Conservation (phyloP, 2,113 vertebrate genomes). For the Regulus satrapa region DNA sequence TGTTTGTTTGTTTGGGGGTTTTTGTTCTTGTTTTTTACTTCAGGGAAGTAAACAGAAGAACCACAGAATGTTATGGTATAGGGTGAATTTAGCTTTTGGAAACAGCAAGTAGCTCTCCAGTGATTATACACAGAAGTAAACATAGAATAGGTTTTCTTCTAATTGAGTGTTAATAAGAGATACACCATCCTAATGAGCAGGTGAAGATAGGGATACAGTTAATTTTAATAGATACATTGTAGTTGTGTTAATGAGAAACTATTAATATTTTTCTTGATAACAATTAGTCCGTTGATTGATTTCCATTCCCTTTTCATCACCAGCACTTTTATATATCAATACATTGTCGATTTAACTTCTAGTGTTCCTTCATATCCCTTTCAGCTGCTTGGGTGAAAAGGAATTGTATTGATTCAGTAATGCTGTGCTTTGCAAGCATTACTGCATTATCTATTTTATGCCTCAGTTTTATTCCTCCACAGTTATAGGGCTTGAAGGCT, state of each 20-base stretch:
- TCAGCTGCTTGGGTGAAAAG: background rate
- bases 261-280: conserved; percentile 47
- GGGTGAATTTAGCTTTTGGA: background rate
- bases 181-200: background rate
- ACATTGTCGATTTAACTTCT: background rate
- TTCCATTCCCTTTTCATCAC: background rate
- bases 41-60: background rate
- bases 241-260: conserved; percentile 22
- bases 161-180: background rate
- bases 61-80: background rate
- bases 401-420: background rate
- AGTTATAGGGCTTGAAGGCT: background rate
- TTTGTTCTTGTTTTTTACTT: background rate
- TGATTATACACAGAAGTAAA: background rate
- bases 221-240: background rate
- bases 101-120: background rate
- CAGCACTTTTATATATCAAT: conserved; percentile 29
- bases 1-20: accelerated
- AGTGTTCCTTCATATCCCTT: background rate
- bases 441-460: background rate
- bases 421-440: background rate
- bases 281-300: conserved; percentile 22
- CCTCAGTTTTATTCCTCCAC: background rate
- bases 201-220: background rate
- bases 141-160: background rate